Conservation (phyloP, 2,797 vertebrate genomes). For the Austrolebias charrua region DNA sequence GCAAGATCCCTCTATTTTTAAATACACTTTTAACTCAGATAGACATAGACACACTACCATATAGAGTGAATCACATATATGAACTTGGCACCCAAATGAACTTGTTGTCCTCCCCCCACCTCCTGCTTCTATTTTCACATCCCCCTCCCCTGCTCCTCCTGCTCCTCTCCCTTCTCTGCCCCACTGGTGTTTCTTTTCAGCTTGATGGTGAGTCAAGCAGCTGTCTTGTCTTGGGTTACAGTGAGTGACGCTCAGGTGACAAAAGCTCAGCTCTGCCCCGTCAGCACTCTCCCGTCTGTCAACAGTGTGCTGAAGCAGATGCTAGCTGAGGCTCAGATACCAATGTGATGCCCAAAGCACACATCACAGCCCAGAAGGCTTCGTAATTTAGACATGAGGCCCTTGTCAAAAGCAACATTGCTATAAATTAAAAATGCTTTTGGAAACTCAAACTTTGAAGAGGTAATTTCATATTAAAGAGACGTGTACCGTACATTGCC, state of each 20-base stretch:
- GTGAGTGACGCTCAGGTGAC: slow-evolving; percentile 71
- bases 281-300: slow-evolving; percentile 54
- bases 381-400: slow-evolving; percentile 50
- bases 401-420: slow-evolving; percentile 21
- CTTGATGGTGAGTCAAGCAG: slow-evolving; percentile 64
- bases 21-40: slow-evolving; percentile 26
- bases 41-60: neutral
- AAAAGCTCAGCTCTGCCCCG: slow-evolving; percentile 51
- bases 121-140: neutral
- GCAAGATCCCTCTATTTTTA: slow-evolving; percentile 14
- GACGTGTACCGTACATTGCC: neutral
- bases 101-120: slow-evolving; percentile 20
- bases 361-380: slow-evolving; percentile 10
- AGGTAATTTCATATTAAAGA: neutral
- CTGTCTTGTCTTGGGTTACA: slow-evolving; percentile 69
- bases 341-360: slow-evolving; percentile 2
- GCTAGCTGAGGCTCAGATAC: slow-evolving; percentile 40
- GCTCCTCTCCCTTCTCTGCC: slow-evolving; percentile 17
- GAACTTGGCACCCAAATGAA: slow-evolving; percentile 54
- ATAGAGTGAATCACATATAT: slow-evolving; percentile 22
- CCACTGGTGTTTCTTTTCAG: slow-evolving; percentile 58
- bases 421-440: slow-evolving; percentile 27
- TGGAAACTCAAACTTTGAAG: neutral
- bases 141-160: neutral
- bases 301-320: slow-evolving; percentile 54